These are phyloP conservation scores for Myathropa florea DNA, from an alignment of 2,888 invertebrate species.

Conservation along the genomic window DNA sequence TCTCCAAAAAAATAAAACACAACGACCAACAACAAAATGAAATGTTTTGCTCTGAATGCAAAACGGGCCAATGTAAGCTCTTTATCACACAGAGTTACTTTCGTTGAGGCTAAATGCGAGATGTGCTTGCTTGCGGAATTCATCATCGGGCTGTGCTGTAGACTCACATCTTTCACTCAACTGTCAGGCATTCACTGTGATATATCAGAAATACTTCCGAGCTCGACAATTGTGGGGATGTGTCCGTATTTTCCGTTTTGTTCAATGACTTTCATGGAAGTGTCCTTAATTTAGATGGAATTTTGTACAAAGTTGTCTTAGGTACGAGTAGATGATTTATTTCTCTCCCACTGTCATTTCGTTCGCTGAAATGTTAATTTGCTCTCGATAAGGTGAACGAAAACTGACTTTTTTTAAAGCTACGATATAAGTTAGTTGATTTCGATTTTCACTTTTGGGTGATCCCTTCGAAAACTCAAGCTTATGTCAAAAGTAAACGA, in stretches of 20 bases:
- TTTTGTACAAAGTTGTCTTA: too few relatives aligned
- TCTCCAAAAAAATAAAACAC: not conserved
- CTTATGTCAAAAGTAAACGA: too few relatives aligned
- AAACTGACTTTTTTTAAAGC: too few relatives aligned
- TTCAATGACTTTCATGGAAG: not conserved
- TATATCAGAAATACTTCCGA: not conserved
- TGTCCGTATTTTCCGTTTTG: not conserved
- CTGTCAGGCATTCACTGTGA: not conserved
- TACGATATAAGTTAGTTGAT: too few relatives aligned
- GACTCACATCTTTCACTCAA: not conserved
- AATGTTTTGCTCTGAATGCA: not conserved
- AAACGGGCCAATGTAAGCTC: not conserved
- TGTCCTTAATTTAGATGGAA: not conserved
- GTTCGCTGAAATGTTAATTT: too few relatives aligned
- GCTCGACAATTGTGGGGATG: not conserved
- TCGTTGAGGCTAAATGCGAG: not conserved
- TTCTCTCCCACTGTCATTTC: too few relatives aligned
- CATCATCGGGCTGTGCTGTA: not conserved
- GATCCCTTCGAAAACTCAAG: too few relatives aligned
- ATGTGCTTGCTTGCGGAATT: not conserved
- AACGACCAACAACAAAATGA: not conserved
- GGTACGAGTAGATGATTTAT: too few relatives aligned
- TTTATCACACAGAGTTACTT: not conserved
- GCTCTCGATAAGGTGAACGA: too few relatives aligned
- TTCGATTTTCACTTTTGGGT: too few relatives aligned